These are phyloP conservation scores for Luffia ferchaultella DNA, from an alignment of 2,888 invertebrate genomes.

Conservation along the genomic window DNA sequence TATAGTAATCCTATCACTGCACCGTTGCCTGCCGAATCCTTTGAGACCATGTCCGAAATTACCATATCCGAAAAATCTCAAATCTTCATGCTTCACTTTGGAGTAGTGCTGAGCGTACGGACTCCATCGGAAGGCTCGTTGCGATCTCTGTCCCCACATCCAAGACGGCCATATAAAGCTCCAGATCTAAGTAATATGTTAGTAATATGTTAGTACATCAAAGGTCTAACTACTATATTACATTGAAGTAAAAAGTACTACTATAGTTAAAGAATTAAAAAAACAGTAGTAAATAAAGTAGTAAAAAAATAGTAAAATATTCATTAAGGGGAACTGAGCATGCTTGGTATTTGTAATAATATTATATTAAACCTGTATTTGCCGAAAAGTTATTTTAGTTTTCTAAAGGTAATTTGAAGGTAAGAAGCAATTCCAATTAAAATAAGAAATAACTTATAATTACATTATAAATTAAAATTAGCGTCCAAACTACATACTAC, in stretches of 20 bases:
- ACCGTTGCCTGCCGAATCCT: conserved; percentile 52
- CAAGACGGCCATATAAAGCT: conserved; percentile 49
- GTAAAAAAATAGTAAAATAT: no score
- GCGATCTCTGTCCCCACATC: conserved; percentile 38
- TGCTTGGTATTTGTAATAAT: no score
- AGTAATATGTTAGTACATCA: neutral
- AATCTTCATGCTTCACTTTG: conserved; percentile 19
- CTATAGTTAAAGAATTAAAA: no score
- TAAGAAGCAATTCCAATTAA: no score
- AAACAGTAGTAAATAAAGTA: no score
- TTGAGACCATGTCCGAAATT: conserved; percentile 35
- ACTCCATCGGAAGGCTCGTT: conserved; percentile 35
- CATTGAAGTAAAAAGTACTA: neutral
- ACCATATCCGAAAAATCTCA: conserved; percentile 46
- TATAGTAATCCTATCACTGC: conserved; percentile 78
- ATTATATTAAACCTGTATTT: no score
- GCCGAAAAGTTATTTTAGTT: no score
- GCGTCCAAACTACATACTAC: no score
- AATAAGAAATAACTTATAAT: no score
- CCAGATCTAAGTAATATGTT: conserved; percentile 38
- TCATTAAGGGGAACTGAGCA: no score
- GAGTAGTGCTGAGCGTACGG: conserved; percentile 49
- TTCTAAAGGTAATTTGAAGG: no score
- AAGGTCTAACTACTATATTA: neutral
- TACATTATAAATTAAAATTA: no score